Evolutionary conservation across 30 jellyfish, hydroid and myxozoan species (phyloP), one percentile per base, ranked within the genome.

Genomic region (Pseudorhiza aurosa): DNA sequence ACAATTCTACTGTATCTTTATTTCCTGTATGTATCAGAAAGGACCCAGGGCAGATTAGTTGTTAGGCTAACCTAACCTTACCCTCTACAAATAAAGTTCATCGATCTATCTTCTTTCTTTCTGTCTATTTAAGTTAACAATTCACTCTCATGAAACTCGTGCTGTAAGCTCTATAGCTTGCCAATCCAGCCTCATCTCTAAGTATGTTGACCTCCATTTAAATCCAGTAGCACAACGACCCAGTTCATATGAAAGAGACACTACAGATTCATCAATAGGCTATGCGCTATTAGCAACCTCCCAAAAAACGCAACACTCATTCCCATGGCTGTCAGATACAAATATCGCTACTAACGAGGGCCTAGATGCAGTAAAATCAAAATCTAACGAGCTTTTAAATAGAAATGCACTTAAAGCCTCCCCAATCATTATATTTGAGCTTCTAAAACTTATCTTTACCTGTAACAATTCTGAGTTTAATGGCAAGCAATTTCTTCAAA

Each of bases 321-420:
- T 10, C 12, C 78, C 45, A 75, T 75, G 88, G 88, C 56, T 33
- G 88, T 75, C 8, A 28, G 73, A 56, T 47, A 72, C 75, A 2
- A 72, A 72, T n/a, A 72, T 46, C 42, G 40, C 77, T 24, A 67
- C 25, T 33, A 43, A 17, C 53, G 67, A 67, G n/a, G 67, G 59
- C 33, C 39, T 67, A 17, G 43, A 21, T 24, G 65, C 39, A 19
- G 33, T 67, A 12, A 67, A 22, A 35, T 19, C 17, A 40, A 33
- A n/a, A 6, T 43, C 40, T 24, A 4, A 64, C 9, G 78, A 64
- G 58, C 78, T 63, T 7, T 21, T 28, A n/a, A 67, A 36, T 19
- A 10, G 33, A 36, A 45, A 22, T 18, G 44, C 33, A 12, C 53
- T 2, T 28, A 1, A 35, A 67, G 42, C 81, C 14, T 5, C 42